A percentile compares a stretch with the other conserved stretches of the same genome.
Conservation (phyloP, 1,140 invertebrate genomes). For the Oreohelix idahoensis region DNA sequence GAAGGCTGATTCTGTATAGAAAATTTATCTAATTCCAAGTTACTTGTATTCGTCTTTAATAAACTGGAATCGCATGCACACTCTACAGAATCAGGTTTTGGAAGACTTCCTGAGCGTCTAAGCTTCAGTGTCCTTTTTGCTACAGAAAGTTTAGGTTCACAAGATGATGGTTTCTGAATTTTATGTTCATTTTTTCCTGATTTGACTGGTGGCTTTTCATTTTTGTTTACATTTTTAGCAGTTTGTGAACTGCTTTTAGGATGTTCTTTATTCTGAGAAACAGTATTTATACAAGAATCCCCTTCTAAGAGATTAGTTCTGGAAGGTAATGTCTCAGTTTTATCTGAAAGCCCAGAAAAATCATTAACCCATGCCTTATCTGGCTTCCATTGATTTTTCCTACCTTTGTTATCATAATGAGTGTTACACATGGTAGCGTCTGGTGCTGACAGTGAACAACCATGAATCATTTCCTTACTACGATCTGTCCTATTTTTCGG, state of each 20-base stretch:
- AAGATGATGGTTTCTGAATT: background rate
- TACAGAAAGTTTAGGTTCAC: background rate
- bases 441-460: background rate
- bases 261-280: background rate
- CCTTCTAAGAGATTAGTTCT: background rate
- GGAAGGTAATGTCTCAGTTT: background rate
- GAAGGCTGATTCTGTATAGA: too few species aligned
- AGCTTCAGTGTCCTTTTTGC: constrained; percentile 13
- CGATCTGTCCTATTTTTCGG: background rate
- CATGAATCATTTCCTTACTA: background rate
- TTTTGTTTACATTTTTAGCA: background rate
- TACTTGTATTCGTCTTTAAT: background rate
- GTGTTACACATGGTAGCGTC: too few species aligned
- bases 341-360: background rate
- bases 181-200: background rate
- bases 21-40: too few species aligned
- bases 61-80: background rate
- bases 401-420: background rate
- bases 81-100: background rate
- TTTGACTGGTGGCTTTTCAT: background rate
- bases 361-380: constrained; percentile 21
- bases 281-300: background rate
- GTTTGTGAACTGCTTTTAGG: background rate
- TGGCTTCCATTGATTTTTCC: background rate
- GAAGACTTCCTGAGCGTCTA: background rate